Base-by-base conservation (phyloP, 2,113 vertebrate genomes). In the Diadophis punctatus region DNA sequence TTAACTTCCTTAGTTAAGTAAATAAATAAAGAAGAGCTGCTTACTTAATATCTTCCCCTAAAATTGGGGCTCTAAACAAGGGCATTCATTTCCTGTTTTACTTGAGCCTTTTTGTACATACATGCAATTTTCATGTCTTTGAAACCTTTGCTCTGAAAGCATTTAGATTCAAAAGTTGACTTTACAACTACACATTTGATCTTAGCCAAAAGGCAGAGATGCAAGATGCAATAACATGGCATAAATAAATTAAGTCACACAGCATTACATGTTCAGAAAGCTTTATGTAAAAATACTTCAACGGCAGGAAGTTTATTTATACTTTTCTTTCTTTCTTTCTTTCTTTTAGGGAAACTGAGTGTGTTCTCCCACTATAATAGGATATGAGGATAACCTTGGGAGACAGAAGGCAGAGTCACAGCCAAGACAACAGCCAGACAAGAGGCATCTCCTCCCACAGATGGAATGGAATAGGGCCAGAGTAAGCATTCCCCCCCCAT, bases 31-130 rank as follows among this genome's bases (percentile, higher is more conserved):
- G 87, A 85, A 60, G 48, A 43, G 2, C 92, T 14, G 51, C 30
- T 96, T 96, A 95, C 94, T 96, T 89, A 93, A 94, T 87, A 94
- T 88, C 94, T 80, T 91, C 95, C 91, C 93, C 60, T 91, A 48
- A 74, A 74, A 94, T 92, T 60, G 90, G 53, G 56, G 93, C 88
- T 93, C 95, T 39, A 92, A 63, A 91, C 63, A 30, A 74, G 43
- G 39, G n/a, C 85, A 89, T 25, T 4, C 85, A 34, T 53, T 96
- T 92, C 90, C 90, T 90, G 89, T 91, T 93, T 91, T 95, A 92
- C 93, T 43, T 90, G 93, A 55, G 1, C 55, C 87, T 46, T 88
- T 91, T 4, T 1, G 39, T 43, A 90, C 48, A 0, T 94, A 95
- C 95, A 94, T 80, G 74, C 2, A 25, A 30, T 86, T 27, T 3